A percentile compares a stretch with the other conserved stretches of the same genome.
phyloP scores from a whole-genome alignment of 2,888 invertebrate species.

The Seladonia tumulorum region DNA sequence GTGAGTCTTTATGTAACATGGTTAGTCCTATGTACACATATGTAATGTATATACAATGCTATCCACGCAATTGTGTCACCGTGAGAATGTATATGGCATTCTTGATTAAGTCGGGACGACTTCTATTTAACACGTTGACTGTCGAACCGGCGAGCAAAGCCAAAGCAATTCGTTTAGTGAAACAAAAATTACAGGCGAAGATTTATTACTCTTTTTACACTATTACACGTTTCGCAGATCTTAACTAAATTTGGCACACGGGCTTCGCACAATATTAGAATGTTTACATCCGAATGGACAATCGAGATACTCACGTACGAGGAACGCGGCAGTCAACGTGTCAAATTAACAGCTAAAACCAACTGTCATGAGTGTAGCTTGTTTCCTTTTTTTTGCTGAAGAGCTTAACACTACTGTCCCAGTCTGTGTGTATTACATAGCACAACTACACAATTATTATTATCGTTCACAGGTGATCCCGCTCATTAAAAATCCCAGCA shows the following conservation, averaged over 20 bases:
- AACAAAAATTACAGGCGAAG: neutral
- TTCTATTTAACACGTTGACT: constrained; percentile 17
- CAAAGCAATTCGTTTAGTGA: neutral
- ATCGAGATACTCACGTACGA: neutral
- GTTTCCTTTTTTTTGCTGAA: neutral
- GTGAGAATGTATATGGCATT: constrained; percentile 47
- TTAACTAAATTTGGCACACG: neutral
- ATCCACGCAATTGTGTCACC: constrained; percentile 30
- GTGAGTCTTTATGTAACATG: constrained; percentile 26
- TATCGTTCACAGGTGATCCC: constrained; percentile 13
- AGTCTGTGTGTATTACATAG: constrained; percentile 8
- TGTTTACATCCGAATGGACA: neutral
- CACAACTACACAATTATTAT: constrained; percentile 36
- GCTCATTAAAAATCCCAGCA: constrained; percentile 12
- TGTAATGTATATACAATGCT: constrained; percentile 49
- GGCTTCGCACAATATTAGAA: neutral
- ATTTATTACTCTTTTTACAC: neutral
- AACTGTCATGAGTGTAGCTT: constrained; percentile 17
- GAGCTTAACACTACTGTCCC: constrained; percentile 17
- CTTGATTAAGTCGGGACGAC: constrained; percentile 21
- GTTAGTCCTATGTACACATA: constrained; percentile 49
- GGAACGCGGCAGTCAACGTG: constrained; percentile 5
- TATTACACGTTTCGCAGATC: neutral
- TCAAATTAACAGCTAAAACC: constrained; percentile 37
- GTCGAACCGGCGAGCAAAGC: neutral